phyloP scores from a whole-genome alignment of 2,888 invertebrate species.

The Conomelus anceps region DNA sequence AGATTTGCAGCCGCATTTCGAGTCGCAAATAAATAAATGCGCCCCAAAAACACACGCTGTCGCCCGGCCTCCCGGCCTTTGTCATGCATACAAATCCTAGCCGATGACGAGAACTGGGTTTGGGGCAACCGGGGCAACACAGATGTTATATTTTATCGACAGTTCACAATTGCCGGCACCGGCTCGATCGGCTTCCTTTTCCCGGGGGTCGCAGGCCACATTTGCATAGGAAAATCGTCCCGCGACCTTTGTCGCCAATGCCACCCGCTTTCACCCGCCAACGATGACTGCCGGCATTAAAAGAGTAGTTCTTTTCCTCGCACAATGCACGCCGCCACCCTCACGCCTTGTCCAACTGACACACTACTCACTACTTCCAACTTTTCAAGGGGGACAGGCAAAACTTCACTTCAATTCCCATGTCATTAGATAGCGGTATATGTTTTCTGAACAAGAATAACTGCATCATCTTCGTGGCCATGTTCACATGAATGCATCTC shows the following conservation, averaged over 20 bases:
- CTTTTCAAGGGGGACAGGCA: neutral
- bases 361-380: neutral
- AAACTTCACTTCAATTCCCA: neutral
- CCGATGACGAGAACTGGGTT: no score
- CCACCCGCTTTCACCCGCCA: neutral
- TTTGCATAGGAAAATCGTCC: conserved; percentile 30
- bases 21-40: conserved; percentile 14
- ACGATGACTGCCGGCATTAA: neutral
- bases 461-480: neutral
- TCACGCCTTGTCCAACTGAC: neutral
- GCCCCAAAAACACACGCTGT: neutral
- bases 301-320: neutral
- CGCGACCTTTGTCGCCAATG: neutral
- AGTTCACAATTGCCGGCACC: conserved; percentile 26
- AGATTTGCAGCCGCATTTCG: conserved; percentile 18
- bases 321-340: neutral
- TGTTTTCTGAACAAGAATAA: neutral
- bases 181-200: conserved; percentile 19
- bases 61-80: conserved; percentile 19
- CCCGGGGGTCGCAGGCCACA: conserved; percentile 19
- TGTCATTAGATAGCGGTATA: neutral
- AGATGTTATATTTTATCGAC: conserved; percentile 32
- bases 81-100: conserved; percentile 30
- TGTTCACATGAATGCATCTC: neutral
- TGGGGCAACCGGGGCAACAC: neutral